Evolutionary conservation across 2,113 vertebrate genomes (phyloP), one percentile per base, ranked within the genome.

Genomic region (Indicator indicator): DNA sequence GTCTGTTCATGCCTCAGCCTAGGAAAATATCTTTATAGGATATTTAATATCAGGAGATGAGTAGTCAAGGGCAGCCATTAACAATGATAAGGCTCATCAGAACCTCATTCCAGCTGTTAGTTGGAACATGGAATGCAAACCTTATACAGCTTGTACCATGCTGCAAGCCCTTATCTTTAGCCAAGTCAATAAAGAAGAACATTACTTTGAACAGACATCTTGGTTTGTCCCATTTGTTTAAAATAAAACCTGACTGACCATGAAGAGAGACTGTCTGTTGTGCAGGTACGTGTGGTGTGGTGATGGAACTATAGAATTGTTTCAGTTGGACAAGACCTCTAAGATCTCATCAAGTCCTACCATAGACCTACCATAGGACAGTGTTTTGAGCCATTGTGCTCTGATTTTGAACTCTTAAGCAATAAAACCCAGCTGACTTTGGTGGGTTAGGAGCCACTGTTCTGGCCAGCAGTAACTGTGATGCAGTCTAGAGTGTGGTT

Each of bases 1-100:
- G 72, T 93, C 91, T 96, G 44, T 95, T 95, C 77, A 94, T 84
- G 91, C 80, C 80, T 89, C 86, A 82, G 14, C 18, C 20, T 96
- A 95, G 92, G 55, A 59, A 93, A 87, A 84, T 87, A 94, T 92
- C 80, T 93, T 86, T 86, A 90, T 95, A 97, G 95, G 96, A 32
- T 92, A 92, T 89, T 84, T 81, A 90, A 58, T 93, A 65, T 90
- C 86, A 78, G 63, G 52, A 75, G 65, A 84, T 65, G 44, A 14
- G 21, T 95, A 95, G 94, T 69, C 30, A 79, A 64, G 59, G 28
- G 77, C 88, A 82, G 74, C 33, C 80, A 73, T 84, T 93, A 82
- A 82, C 23, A 58, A 21, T 12, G 26, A 75, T 62, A 82, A 85
- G 64, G 83, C 73, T 90, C 59, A 90, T 50, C 55, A 82, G 77